A percentile compares a stretch with the other conserved stretches of the same genome.
Conservation (phyloP, 2,888 invertebrate genomes). For the Agriopis aurantiaria region DNA sequence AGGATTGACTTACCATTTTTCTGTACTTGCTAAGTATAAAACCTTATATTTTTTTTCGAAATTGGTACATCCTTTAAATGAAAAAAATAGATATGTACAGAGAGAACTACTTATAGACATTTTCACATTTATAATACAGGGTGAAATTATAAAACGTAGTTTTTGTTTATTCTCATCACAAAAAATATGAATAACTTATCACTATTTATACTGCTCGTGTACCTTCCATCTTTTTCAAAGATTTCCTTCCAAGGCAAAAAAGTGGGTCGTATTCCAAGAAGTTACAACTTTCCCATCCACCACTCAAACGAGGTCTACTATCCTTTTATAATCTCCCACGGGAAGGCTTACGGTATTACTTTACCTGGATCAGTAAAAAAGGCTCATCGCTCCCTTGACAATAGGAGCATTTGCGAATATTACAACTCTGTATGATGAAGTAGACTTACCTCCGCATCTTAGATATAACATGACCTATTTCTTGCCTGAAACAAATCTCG, state of each 20-base stretch:
- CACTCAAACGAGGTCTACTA: conserved; percentile 17
- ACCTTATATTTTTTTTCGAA: no score
- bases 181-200: background rate
- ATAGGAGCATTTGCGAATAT: conserved; percentile 20
- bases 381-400: conserved; percentile 22
- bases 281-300: conserved; percentile 16
- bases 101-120: no score
- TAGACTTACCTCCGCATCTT: background rate
- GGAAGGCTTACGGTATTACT: conserved; percentile 19
- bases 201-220: background rate
- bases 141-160: background rate
- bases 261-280: conserved; percentile 12
- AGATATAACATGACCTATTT: background rate
- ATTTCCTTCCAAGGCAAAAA: conserved; percentile 5
- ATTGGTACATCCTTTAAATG: no score
- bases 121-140: no score
- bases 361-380: conserved; percentile 25
- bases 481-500: background rate
- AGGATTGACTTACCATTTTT: no score
- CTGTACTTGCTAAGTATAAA: no score
- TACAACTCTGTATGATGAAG: conserved; percentile 23
- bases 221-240: background rate
- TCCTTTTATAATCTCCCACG: conserved; percentile 25
- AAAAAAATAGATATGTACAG: no score
- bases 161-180: background rate